phyloP scores from a whole-genome alignment of 2,797 vertebrate genomes.

The Molossus alvarezi region DNA sequence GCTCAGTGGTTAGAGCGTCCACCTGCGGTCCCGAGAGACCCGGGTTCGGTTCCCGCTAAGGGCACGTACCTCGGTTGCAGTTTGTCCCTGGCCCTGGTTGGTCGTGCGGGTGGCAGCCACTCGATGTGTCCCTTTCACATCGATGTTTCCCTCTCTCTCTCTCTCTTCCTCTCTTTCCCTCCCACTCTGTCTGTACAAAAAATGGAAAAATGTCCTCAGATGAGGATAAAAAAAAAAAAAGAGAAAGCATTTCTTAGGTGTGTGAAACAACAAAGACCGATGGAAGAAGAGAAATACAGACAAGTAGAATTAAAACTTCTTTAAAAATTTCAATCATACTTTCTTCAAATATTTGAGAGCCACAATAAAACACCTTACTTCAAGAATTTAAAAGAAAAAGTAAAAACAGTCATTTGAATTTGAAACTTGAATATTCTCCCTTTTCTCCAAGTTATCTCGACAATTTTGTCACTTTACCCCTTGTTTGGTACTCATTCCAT shows the following conservation, averaged over 20 bases:
- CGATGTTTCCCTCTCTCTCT: too few species aligned
- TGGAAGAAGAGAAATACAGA: not conserved
- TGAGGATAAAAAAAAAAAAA: too few species aligned
- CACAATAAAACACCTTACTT: not conserved
- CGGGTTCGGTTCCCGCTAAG: too few species aligned
- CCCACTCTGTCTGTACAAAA: too few species aligned
- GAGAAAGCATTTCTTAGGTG: not conserved
- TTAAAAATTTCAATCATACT: conserved; percentile 13
- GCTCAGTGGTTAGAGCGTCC: too few species aligned
- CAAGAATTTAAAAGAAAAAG: conserved; percentile 69
- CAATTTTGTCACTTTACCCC: not conserved
- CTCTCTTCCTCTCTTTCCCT: too few species aligned
- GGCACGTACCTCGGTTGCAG: too few species aligned
- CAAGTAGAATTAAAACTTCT: conserved; percentile 47
- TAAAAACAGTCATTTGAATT: conserved; percentile 28
- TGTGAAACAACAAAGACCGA: conserved; percentile 23
- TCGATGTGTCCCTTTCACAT: too few species aligned
- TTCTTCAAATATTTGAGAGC: conserved; percentile 53
- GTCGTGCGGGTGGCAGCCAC: too few species aligned
- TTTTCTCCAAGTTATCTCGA: not conserved
- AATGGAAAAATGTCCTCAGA: too few species aligned
- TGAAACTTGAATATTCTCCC: conserved; percentile 51
- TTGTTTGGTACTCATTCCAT: not conserved
- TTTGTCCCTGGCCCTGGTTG: too few species aligned
- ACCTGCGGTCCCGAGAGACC: too few species aligned